phyloP scores from a whole-genome alignment of 1,140 invertebrate genomes.

The Calycopis cecrops region DNA sequence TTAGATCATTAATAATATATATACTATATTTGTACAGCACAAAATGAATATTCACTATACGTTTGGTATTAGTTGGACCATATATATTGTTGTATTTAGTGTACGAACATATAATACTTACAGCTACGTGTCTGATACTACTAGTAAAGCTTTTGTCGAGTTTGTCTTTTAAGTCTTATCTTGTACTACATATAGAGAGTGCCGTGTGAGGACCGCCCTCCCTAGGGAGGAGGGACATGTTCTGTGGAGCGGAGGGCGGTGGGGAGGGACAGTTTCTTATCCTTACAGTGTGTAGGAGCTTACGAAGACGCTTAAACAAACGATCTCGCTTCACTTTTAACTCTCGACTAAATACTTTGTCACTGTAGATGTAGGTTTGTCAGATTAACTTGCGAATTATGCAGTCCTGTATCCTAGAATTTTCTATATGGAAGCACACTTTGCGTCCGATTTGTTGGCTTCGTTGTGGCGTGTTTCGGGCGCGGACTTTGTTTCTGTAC shows the following conservation, averaged over 20 bases:
- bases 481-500: neutral
- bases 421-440: conserved; percentile 31
- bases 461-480: neutral
- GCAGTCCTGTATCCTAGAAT: conserved; percentile 24
- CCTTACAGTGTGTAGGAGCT: no score
- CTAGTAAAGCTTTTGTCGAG: conserved; percentile 5
- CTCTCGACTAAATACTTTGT: conserved; percentile 38
- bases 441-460: conserved; percentile 25
- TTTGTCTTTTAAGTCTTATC: conserved; percentile 44
- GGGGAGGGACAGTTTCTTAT: no score
- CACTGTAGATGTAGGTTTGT: conserved; percentile 37
- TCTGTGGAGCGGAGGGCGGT: no score
- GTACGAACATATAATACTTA: neutral
- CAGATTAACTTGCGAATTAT: conserved; percentile 21
- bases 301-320: conserved; percentile 48
- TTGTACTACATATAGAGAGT: conserved; percentile 63
- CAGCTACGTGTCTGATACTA: conserved; percentile 4
- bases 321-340: conserved; percentile 59
- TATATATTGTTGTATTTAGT: conserved; percentile 9
- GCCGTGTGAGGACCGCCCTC: conserved; percentile 29
- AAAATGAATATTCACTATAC: conserved; percentile 7
- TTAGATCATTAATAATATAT: neutral
- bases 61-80: neutral
- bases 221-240: neutral
- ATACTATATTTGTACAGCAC: conserved; percentile 9